Conservation (phyloP, 2,888 invertebrate species). For the Lissocephala sabroskyi region DNA sequence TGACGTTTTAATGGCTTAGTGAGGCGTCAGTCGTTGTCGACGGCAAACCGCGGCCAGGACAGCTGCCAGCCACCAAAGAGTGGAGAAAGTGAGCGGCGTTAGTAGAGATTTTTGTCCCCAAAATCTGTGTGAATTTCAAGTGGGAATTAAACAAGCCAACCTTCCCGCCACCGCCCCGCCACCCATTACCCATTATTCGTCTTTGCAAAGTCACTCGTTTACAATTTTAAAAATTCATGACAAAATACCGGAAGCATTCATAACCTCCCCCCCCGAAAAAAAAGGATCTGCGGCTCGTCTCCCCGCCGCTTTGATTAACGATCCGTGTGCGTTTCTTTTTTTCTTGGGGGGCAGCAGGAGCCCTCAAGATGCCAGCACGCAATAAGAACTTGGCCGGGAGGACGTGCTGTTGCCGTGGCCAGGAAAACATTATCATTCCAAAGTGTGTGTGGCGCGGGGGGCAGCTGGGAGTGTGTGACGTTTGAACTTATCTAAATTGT, state of each 20-base stretch:
- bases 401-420: constrained; percentile 9
- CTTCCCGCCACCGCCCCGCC: not conserved
- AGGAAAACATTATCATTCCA: constrained; percentile 61
- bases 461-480: constrained; percentile 10
- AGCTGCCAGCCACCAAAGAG: too few relatives aligned
- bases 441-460: constrained; percentile 3
- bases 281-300: not conserved
- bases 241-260: constrained; percentile 35
- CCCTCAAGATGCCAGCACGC: not conserved
- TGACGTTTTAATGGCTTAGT: constrained; percentile 59
- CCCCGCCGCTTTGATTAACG: constrained; percentile 29
- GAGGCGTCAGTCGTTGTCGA: too few relatives aligned
- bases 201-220: constrained; percentile 21
- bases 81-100: too few relatives aligned
- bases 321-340: constrained; percentile 22
- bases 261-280: not conserved
- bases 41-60: constrained; percentile 1
- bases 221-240: constrained; percentile 19
- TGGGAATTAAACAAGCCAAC: not conserved
- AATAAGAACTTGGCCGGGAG: constrained; percentile 28
- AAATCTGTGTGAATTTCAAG: not conserved
- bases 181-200: too few relatives aligned
- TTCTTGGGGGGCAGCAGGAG: constrained; percentile 17
- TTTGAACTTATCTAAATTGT: constrained; percentile 66
- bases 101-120: too few relatives aligned